Conservation (phyloP, 2,888 invertebrate genomes). For the Heliconius ismenius region DNA sequence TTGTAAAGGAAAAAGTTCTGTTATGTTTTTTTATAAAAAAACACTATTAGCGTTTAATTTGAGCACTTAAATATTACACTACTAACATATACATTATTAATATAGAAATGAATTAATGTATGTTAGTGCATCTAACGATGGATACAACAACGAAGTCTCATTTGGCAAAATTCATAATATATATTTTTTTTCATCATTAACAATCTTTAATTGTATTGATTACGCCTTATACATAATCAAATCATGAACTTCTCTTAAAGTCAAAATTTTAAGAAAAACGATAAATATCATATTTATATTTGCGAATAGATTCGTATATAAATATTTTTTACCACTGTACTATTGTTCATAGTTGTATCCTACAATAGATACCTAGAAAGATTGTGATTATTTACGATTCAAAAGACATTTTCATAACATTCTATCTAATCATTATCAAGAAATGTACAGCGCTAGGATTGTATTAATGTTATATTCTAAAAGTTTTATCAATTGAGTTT, state of each 20-base stretch:
- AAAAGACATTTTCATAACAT: background rate
- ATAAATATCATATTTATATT: background rate
- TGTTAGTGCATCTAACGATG: background rate
- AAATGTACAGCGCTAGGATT: background rate
- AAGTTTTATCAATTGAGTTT: background rate
- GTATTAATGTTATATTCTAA: background rate
- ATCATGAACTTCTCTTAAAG: background rate
- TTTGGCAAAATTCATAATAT: background rate
- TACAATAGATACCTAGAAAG: background rate
- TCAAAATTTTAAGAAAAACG: background rate
- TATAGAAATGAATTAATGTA: background rate
- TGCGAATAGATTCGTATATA: background rate
- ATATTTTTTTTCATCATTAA: background rate
- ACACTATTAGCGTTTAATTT: background rate
- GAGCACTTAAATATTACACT: slow-evolving; percentile 6
- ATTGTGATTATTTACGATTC: slow-evolving; percentile 6
- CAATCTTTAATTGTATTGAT: background rate
- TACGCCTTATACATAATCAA: background rate
- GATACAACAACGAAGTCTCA: background rate
- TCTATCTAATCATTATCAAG: background rate
- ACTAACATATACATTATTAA: background rate
- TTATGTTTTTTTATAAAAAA: background rate
- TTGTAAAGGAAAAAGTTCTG: background rate
- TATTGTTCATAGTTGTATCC: slow-evolving; percentile 8
- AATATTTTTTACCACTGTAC: background rate